Evolutionary conservation across 2,888 invertebrate genomes (phyloP).

Genomic region (Lysandra bellargus): DNA sequence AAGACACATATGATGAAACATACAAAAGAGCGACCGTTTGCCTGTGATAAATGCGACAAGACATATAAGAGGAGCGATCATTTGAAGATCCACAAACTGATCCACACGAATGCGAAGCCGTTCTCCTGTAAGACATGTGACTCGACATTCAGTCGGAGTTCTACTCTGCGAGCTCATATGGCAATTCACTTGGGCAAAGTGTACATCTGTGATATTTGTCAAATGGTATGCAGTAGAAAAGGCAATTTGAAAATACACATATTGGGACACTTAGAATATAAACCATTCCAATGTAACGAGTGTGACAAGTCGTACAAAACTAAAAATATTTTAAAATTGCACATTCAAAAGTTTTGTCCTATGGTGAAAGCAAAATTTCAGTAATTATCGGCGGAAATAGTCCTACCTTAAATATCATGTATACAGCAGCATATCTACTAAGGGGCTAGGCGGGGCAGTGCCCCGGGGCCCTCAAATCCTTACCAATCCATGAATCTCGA

Average conservation of each 20-base stretch:
- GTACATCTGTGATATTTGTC: constrained; percentile 2
- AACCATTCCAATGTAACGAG: background rate
- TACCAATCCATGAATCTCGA: too few species aligned
- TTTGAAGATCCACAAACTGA: background rate
- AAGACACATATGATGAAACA: constrained; percentile 2
- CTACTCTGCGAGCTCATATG: background rate
- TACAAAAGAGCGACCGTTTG: background rate
- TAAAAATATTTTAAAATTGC: background rate
- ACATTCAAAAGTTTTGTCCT: background rate
- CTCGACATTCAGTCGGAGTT: too few species aligned
- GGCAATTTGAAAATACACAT: constrained; percentile 8
- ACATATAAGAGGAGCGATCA: background rate
- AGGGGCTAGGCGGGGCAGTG: too few species aligned
- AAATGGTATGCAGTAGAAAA: background rate
- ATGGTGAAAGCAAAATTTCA: background rate
- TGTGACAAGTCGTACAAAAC: background rate
- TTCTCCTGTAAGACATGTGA: background rate
- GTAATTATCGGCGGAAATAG: too few species aligned
- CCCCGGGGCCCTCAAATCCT: too few species aligned
- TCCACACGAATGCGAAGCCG: background rate
- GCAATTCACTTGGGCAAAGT: background rate
- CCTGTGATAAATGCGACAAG: background rate
- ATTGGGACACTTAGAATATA: background rate
- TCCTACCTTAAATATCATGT: too few species aligned
- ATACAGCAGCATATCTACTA: too few species aligned